These are phyloP conservation scores for Lophotriccus pileatus DNA, from an alignment of 2,797 vertebrate genomes.

Conservation along the genomic window DNA sequence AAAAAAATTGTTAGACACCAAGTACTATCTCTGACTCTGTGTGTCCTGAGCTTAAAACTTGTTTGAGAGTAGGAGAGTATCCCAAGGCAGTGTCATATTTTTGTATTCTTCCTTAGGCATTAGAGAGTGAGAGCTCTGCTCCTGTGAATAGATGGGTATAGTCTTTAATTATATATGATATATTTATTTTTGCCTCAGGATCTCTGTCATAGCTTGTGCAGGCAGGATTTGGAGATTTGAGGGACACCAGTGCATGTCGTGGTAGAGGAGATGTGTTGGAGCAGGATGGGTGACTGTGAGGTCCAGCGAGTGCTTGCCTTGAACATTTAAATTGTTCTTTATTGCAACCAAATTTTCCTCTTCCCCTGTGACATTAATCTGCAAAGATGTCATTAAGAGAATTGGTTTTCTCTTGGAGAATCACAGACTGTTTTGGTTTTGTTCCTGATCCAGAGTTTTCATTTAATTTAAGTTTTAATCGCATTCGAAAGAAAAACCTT, in stretches of 20 bases:
- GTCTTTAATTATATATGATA: constrained; percentile 58
- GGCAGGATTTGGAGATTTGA: not conserved
- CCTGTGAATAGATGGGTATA: not conserved
- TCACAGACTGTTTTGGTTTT: not conserved
- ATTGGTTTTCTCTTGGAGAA: not conserved
- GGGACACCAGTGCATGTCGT: not conserved
- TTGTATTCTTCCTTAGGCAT: constrained; percentile 53
- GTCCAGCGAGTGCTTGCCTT: not conserved
- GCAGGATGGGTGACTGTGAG: not conserved
- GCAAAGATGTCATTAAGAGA: not conserved
- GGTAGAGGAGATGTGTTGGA: not conserved
- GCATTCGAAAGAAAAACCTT: not conserved
- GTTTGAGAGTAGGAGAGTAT: constrained; percentile 5
- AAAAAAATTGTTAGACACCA: not conserved
- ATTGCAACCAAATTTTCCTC: not conserved
- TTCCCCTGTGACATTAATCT: not conserved
- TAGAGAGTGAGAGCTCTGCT: not conserved
- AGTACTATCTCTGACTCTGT: not conserved
- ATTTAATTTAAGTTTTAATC: not conserved
- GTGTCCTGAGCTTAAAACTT: not conserved
- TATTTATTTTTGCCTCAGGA: constrained; percentile 58
- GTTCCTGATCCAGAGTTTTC: not conserved
- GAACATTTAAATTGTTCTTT: not conserved
- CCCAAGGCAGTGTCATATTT: constrained; percentile 50
- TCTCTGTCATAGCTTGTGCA: constrained; percentile 33